Percentiles rank a stretch among this genome's conserved stretches.
Evolutionary conservation across 2,888 invertebrate species (phyloP).

Genomic region (Ophioninae sp.): DNA sequence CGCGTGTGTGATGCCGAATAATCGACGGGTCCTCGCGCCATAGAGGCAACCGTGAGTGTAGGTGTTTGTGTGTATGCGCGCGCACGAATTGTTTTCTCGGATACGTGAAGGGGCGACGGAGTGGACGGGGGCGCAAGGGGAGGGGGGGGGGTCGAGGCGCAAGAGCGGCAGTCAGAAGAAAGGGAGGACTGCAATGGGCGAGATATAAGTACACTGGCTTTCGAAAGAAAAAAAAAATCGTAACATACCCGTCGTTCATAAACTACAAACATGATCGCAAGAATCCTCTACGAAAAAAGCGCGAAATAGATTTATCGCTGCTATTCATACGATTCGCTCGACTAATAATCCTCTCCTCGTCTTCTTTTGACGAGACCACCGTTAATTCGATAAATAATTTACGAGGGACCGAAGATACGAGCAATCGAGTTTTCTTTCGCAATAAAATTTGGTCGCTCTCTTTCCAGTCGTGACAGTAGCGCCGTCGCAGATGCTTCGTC

Average conservation of each 20-base stretch:
- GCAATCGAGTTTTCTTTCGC: constrained; percentile 35
- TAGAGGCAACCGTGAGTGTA: constrained; percentile 4
- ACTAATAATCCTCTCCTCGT: constrained; percentile 9
- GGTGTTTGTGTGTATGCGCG: background rate
- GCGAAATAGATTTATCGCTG: constrained; percentile 59
- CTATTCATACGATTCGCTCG: constrained; percentile 30
- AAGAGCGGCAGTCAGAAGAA: background rate
- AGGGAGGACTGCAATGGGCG: constrained; percentile 37
- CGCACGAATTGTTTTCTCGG: constrained; percentile 40
- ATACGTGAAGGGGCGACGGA: background rate
- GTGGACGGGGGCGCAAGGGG: too few relatives aligned
- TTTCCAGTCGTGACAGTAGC: background rate
- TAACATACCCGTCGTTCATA: constrained; percentile 25
- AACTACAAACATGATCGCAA: constrained; percentile 42
- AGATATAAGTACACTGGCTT: constrained; percentile 58
- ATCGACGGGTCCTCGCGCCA: constrained; percentile 48
- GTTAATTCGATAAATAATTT: constrained; percentile 30
- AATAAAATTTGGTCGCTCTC: constrained; percentile 2
- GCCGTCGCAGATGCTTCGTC: background rate
- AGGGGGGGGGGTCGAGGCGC: background rate
- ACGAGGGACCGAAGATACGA: constrained; percentile 55
- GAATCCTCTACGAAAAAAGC: constrained; percentile 59
- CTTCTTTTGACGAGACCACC: constrained; percentile 16
- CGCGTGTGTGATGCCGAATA: background rate
- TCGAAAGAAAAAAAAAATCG: constrained; percentile 39